These are phyloP conservation scores for Zonotrichia leucophrys DNA, from an alignment of 2,113 vertebrate species.

Conservation along the genomic window DNA sequence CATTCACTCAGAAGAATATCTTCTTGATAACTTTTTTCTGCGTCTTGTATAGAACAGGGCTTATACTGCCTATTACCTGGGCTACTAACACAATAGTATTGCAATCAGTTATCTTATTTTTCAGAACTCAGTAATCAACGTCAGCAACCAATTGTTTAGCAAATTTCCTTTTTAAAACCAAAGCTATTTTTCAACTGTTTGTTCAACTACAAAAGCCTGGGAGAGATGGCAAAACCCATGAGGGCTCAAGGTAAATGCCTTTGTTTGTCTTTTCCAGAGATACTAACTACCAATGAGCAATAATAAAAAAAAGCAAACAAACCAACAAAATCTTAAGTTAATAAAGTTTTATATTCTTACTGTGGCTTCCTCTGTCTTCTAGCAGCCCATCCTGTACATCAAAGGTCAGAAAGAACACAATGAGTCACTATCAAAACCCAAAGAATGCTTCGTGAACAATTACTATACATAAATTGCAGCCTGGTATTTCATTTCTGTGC, in stretches of 20 bases:
- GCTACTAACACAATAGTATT: not conserved
- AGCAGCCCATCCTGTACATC: conserved; percentile 68
- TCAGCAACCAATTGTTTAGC: conserved; percentile 53
- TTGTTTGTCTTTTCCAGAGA: not conserved
- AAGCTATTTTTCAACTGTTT: conserved; percentile 39
- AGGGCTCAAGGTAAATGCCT: not conserved
- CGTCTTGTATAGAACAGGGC: not conserved
- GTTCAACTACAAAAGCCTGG: conserved; percentile 8
- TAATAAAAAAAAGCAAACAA: conserved; percentile 1
- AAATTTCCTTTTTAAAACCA: conserved; percentile 56
- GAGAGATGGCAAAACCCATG: not conserved
- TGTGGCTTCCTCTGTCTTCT: conserved; percentile 61
- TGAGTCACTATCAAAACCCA: conserved; percentile 65
- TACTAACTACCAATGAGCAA: not conserved
- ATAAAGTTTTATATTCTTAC: conserved; percentile 67
- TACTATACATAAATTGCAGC: conserved; percentile 67
- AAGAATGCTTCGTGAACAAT: conserved; percentile 68
- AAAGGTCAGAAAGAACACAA: conserved; percentile 72
- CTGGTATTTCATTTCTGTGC: conserved; percentile 60
- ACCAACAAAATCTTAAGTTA: conserved; percentile 47
- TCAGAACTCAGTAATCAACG: conserved; percentile 20
- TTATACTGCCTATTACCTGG: not conserved
- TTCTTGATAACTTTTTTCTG: not conserved
- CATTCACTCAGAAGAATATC: not conserved
- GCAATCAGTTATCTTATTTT: conserved; percentile 28